phyloP scores from a whole-genome alignment of 2,113 vertebrate genomes.

The Benitochromis conjunctus region DNA sequence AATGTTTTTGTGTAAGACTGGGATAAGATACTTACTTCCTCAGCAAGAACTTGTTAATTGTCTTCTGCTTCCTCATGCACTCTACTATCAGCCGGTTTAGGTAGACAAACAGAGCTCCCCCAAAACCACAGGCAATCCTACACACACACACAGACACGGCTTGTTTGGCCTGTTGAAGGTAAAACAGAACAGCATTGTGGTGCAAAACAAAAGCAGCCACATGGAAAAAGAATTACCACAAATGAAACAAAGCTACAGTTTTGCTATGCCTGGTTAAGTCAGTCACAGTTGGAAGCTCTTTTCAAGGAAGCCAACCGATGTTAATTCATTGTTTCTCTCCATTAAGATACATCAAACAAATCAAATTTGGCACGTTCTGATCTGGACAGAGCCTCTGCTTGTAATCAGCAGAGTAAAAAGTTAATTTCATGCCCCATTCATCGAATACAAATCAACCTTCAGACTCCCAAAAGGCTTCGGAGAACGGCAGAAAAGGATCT shows the following conservation, averaged over 20 bases:
- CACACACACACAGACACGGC: background rate
- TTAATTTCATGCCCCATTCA: conserved; percentile 40
- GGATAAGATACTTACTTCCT: conserved; percentile 85
- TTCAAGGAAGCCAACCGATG: background rate
- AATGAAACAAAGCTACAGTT: background rate
- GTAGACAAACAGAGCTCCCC: conserved; percentile 93
- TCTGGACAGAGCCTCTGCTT: background rate
- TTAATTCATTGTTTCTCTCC: background rate
- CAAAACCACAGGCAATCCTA: conserved; percentile 94
- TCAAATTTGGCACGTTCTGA: background rate
- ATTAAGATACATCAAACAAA: background rate
- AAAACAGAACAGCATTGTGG: background rate
- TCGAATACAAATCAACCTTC: conserved; percentile 11
- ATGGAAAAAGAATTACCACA: background rate
- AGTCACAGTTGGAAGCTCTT: background rate
- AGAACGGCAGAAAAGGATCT: background rate
- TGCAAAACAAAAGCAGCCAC: background rate
- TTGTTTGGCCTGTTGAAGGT: background rate
- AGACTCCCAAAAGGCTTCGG: background rate
- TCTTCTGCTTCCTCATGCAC: conserved; percentile 97
- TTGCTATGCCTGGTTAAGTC: background rate
- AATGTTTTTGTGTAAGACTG: background rate
- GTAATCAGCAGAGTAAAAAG: conserved; percentile 26
- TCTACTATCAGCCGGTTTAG: conserved; percentile 96
- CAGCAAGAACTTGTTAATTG: conserved; percentile 95